Conservation (phyloP, 2,888 invertebrate species). For the Tiphia femorata region DNA sequence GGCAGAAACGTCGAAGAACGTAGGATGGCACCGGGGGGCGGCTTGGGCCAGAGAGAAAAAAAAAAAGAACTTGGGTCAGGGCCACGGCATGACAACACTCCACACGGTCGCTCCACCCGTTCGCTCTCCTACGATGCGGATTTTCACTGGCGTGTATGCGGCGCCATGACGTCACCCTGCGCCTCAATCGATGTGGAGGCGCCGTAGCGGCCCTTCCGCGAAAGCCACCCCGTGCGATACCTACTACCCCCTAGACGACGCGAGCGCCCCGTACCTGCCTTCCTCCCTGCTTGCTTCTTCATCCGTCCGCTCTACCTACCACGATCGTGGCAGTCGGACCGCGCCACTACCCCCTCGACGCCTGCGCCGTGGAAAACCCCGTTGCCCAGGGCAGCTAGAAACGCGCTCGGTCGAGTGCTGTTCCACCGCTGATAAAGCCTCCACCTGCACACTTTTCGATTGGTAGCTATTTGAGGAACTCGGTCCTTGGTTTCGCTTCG, state of each 20-base stretch:
- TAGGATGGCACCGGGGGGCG: conserved; percentile 28
- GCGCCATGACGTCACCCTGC: conserved; percentile 49
- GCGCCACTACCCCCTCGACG: not conserved
- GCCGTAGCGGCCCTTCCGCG: conserved; percentile 38
- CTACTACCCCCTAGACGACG: conserved; percentile 7
- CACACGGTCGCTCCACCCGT: conserved; percentile 15
- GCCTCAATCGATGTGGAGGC: conserved; percentile 48
- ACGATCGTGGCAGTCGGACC: conserved; percentile 10
- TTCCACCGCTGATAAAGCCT: conserved; percentile 52
- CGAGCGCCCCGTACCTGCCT: not conserved
- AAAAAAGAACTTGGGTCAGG: conserved; percentile 45
- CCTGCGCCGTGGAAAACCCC: not conserved
- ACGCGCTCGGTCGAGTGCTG: conserved; percentile 54
- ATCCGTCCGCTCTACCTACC: not conserved
- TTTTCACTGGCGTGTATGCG: conserved; percentile 20
- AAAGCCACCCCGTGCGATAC: conserved; percentile 27
- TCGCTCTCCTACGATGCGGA: conserved; percentile 19
- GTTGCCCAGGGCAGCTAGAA: conserved; percentile 15
- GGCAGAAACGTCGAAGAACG: not conserved
- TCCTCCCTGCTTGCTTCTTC: conserved; percentile 1
- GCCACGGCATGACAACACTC: conserved; percentile 46
- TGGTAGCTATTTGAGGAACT: conserved; percentile 58
- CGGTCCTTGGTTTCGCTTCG: conserved; percentile 26
- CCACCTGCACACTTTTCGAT: conserved; percentile 51
- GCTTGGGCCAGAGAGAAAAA: conserved; percentile 35